Base-by-base conservation (phyloP, 2,113 vertebrate genomes). In the Clupea harengus region DNA sequence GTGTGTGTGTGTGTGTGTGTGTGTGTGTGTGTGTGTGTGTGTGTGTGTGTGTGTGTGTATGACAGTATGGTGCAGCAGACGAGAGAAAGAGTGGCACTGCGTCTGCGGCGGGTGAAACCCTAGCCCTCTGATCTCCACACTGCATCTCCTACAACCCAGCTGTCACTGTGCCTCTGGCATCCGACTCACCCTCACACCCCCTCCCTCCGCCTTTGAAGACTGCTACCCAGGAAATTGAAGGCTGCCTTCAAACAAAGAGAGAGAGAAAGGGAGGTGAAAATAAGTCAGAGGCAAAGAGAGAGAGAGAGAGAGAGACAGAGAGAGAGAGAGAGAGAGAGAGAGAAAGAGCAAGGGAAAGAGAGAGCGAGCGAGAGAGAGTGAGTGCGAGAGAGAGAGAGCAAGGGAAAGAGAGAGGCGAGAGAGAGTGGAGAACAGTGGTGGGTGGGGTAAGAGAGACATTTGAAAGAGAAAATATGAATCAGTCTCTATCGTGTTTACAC, bases 171-270 rank as follows among this genome's bases (percentile, higher is more conserved):
- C 92, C 91, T 92, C 91, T 94, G 89, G 91, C 91, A 91, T 89
- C 89, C 90, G 91, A 85, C 91, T 89, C 89, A 32, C 81, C 88
- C 85, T 52, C 90, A 83, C 44, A 25, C 87, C 88, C 87, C 86
- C 88, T 83, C 82, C 90, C 86, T 45, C 78, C 5, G 25, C 67
- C 92, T 94, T 94, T 94, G 93, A 93, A 92, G 93, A 90, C 85
- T 3, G 87, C 91, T 91, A 88, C 91, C 92, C 94, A 94, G 95
- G 94, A 95, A 95, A 95, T 94, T 93, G 94, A 95, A 95, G 91
- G 90, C 91, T 92, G 93, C 91, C 93, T 94, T 92, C 92, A 92
- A 93, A 94, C 91, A 93, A 92, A 83, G 72, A 39, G 81, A 92
- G 85, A 89, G 88, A 89, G 88, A 91, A 89, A 90, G 50, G 83